Evolutionary conservation across 2,113 vertebrate genomes (phyloP).

Genomic region (Paradoxurus hermaphroditus): DNA sequence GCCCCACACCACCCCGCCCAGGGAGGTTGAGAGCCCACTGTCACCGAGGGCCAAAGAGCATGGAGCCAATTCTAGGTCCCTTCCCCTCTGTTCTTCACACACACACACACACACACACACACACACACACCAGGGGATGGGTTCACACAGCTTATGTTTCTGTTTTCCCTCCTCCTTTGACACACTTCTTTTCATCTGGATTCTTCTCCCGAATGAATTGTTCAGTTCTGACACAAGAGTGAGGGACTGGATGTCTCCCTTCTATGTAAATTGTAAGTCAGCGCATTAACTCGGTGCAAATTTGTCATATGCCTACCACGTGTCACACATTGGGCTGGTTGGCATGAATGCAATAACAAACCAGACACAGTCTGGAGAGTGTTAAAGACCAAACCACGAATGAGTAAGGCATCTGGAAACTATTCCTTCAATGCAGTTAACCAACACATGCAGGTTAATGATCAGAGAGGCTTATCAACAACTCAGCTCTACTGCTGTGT

Average conservation of each 20-base stretch:
- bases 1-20: background rate
- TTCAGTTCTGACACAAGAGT: background rate
- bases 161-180: background rate
- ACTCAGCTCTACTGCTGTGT: background rate
- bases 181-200: background rate
- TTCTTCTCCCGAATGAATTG: slow-evolving; percentile 5
- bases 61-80: background rate
- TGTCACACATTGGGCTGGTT: background rate
- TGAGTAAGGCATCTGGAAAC: background rate
- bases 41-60: background rate
- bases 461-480: background rate
- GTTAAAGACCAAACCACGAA: background rate
- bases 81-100: background rate
- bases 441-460: background rate
- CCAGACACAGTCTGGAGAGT: background rate
- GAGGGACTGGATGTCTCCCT: background rate
- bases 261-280: background rate
- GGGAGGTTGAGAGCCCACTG: too few relatives aligned
- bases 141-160: background rate
- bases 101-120: background rate
- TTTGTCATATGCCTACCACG: background rate
- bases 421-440: background rate
- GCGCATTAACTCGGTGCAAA: background rate
- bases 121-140: background rate
- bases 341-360: background rate